Conservation (phyloP, 2,888 invertebrate genomes). For the Xiphydria camelus region DNA sequence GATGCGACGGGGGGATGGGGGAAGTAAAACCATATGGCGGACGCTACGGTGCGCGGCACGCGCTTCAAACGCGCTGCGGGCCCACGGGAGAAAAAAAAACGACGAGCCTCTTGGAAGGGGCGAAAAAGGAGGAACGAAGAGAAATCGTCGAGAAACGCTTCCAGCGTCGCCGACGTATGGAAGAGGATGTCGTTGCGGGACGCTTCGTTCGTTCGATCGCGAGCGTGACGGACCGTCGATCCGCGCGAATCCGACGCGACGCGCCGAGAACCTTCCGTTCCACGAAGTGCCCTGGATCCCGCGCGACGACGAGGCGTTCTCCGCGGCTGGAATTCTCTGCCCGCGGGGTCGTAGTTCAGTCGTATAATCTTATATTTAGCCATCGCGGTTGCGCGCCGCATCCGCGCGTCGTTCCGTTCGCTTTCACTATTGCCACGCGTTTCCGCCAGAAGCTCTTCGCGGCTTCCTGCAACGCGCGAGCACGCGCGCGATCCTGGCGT, state of each 20-base stretch:
- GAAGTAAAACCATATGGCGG: constrained; percentile 40
- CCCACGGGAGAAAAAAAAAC: constrained; percentile 1
- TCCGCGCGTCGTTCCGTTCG: neutral
- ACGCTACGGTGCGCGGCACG: constrained; percentile 31
- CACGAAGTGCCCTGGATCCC: constrained; percentile 18
- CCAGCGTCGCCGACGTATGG: no score
- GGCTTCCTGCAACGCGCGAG: neutral
- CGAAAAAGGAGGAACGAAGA: neutral
- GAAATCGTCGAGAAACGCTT: no score
- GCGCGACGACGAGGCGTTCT: no score
- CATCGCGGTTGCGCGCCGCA: neutral
- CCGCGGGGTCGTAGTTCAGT: constrained; percentile 32
- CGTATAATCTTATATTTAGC: constrained; percentile 33
- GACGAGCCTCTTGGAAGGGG: constrained; percentile 14
- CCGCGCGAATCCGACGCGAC: constrained; percentile 21
- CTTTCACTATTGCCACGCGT: constrained; percentile 4
- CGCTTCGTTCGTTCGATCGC: no score
- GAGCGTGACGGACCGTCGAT: no score
- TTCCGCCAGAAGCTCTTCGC: constrained; percentile 15
- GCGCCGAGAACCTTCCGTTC: constrained; percentile 23
- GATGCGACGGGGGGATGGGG: neutral
- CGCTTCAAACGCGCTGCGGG: constrained; percentile 27
- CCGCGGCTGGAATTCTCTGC: no score
- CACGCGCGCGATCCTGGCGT: neutral
- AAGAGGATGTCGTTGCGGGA: no score